A percentile compares a stretch with the other conserved stretches of the same genome.
These are phyloP conservation scores for Haemorhous mexicanus DNA, from an alignment of 2,113 vertebrate genomes.

Conservation along the genomic window DNA sequence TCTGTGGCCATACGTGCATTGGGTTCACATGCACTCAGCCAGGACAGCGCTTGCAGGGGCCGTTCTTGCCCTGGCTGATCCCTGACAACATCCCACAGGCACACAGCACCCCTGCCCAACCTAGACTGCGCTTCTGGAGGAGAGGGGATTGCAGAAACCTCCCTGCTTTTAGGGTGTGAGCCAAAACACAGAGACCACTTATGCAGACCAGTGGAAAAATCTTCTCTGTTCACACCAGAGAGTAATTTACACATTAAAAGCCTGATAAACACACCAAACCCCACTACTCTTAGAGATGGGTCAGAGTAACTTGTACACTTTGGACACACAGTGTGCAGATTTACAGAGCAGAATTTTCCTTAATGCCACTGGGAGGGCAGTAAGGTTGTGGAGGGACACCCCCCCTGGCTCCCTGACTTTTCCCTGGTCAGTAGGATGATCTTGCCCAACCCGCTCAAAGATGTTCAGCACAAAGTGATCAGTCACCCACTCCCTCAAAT, in stretches of 20 bases:
- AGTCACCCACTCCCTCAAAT: neutral
- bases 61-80: neutral
- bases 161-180: neutral
- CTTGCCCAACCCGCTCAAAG: neutral
- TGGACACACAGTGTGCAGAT: neutral
- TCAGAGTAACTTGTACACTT: neutral
- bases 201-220: rapidly evolving
- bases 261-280: neutral
- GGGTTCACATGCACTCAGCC: rapidly evolving
- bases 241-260: neutral
- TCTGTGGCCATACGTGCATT: rapidly evolving
- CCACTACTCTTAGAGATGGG: neutral
- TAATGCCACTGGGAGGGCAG: neutral
- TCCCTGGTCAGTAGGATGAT: neutral
- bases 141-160: neutral
- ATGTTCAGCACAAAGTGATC: neutral
- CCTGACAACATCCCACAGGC: too few relatives aligned
- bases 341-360: neutral
- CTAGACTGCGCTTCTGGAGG: too few relatives aligned
- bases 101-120: rapidly evolving
- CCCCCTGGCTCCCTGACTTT: rapidly evolving
- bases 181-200: rapidly evolving
- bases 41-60: neutral
- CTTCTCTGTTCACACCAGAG: neutral
- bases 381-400: neutral